phyloP scores from a whole-genome alignment of 2,888 invertebrate genomes.

The Noctua janthina region DNA sequence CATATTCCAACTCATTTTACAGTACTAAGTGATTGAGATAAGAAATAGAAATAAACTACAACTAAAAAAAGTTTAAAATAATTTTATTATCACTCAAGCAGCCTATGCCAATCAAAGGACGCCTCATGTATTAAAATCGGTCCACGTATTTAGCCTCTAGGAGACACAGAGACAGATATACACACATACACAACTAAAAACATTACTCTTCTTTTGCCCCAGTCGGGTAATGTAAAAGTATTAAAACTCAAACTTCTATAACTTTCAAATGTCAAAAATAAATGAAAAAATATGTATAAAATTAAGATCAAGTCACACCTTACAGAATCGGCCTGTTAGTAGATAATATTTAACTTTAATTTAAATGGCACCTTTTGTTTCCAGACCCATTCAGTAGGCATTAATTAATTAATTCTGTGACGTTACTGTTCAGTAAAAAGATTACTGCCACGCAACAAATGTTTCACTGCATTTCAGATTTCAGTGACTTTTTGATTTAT shows the following conservation, averaged over 20 bases:
- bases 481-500: constrained; percentile 26
- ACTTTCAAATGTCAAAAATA: background rate
- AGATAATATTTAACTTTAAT: background rate
- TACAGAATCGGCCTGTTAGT: background rate
- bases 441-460: constrained; percentile 10
- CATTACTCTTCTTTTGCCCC: background rate
- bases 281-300: too few relatives aligned
- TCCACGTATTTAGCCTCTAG: background rate
- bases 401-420: constrained; percentile 54
- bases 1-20: too few relatives aligned
- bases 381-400: constrained; percentile 33
- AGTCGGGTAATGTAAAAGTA: background rate
- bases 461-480: constrained; percentile 7
- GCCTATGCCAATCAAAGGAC: background rate
- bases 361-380: constrained; percentile 48
- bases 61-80: background rate
- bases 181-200: background rate
- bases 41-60: background rate
- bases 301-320: background rate
- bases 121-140: background rate
- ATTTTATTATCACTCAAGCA: background rate
- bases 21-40: too few relatives aligned
- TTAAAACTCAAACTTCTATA: background rate
- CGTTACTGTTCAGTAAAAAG: background rate
- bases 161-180: background rate